Conservation (phyloP, 1,140 invertebrate genomes). For the Zaprionus davidi region DNA sequence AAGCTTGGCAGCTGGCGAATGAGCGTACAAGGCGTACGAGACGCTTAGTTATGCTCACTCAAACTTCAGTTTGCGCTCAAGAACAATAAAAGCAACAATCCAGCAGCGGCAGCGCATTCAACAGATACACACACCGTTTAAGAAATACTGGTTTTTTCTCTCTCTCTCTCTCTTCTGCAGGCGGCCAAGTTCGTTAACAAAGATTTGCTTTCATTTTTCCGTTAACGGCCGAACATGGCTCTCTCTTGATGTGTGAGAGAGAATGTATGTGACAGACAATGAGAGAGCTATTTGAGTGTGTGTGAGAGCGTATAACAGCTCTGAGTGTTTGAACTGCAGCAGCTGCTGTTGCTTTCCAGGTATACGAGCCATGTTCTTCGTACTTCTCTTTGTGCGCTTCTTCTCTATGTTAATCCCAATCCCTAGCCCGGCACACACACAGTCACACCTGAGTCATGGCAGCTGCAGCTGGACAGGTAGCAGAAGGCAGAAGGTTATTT, state of each 20-base stretch:
- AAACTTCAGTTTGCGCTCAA: slow-evolving; percentile 27
- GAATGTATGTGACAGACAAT: slow-evolving; percentile 22
- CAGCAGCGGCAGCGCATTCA: slow-evolving; percentile 24
- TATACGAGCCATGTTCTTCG: slow-evolving; percentile 47
- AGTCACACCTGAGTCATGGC: slow-evolving; percentile 64
- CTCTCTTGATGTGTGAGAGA: slow-evolving; percentile 26
- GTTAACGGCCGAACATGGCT: slow-evolving; percentile 57
- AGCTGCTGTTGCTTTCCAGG: slow-evolving; percentile 48
- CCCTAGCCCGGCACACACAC: slow-evolving; percentile 29
- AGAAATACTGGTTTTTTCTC: slow-evolving; percentile 75
- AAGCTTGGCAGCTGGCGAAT: slow-evolving; percentile 39
- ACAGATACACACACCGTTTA: slow-evolving; percentile 68
- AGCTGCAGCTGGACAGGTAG: slow-evolving; percentile 79
- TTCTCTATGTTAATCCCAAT: slow-evolving; percentile 59
- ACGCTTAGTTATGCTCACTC: not conserved
- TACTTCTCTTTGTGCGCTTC: slow-evolving; percentile 33
- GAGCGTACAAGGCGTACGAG: not conserved
- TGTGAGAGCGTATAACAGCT: slow-evolving; percentile 23
- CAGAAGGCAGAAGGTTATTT: slow-evolving; percentile 79
- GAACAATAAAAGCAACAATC: slow-evolving; percentile 21
- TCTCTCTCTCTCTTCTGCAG: slow-evolving; percentile 31
- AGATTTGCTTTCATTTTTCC: slow-evolving; percentile 82
- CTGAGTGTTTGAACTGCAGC: slow-evolving; percentile 33
- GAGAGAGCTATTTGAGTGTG: slow-evolving; percentile 35
- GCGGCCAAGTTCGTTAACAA: slow-evolving; percentile 68